A percentile compares a stretch with the other conserved stretches of the same genome.
These are phyloP conservation scores for Drosophila melanica DNA, from an alignment of 1,140 invertebrate species.

Conservation along the genomic window DNA sequence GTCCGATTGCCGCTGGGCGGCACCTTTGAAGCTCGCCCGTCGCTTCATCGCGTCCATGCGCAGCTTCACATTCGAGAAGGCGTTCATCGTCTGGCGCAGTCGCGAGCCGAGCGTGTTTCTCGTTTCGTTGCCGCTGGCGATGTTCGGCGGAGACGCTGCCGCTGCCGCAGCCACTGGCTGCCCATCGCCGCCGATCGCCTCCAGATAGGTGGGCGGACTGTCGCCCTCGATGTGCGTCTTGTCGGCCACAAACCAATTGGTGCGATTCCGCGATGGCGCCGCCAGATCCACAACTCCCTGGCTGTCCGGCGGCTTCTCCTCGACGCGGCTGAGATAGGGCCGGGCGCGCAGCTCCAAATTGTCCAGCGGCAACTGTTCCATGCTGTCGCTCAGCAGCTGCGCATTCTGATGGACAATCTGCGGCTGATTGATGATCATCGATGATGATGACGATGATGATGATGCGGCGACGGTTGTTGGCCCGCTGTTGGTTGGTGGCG, in stretches of 20 bases:
- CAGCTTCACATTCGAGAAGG: constrained; percentile 68
- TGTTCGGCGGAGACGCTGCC: neutral
- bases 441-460: neutral
- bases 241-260: constrained; percentile 76
- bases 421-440: constrained; percentile 12
- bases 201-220: constrained; percentile 76
- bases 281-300: constrained; percentile 53
- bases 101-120: constrained; percentile 54
- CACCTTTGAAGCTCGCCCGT: constrained; percentile 63
- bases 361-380: constrained; percentile 60
- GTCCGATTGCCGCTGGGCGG: constrained; percentile 51
- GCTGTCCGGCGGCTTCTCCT: constrained; percentile 32
- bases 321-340: constrained; percentile 58
- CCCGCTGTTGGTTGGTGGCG: neutral
- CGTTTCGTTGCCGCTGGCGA: constrained; percentile 20
- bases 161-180: constrained; percentile 1
- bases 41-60: constrained; percentile 77
- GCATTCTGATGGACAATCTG: constrained; percentile 82
- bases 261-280: constrained; percentile 54
- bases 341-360: constrained; percentile 39
- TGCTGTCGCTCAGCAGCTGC: constrained; percentile 69
- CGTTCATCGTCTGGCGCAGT: constrained; percentile 64
- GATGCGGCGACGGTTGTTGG: neutral
- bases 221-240: constrained; percentile 69
- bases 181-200: constrained; percentile 65